Percentiles rank a stretch among this genome's conserved stretches.
These are phyloP conservation scores for Pseudomugil tenellus DNA, from an alignment of 2,797 vertebrate genomes.

Conservation along the genomic window DNA sequence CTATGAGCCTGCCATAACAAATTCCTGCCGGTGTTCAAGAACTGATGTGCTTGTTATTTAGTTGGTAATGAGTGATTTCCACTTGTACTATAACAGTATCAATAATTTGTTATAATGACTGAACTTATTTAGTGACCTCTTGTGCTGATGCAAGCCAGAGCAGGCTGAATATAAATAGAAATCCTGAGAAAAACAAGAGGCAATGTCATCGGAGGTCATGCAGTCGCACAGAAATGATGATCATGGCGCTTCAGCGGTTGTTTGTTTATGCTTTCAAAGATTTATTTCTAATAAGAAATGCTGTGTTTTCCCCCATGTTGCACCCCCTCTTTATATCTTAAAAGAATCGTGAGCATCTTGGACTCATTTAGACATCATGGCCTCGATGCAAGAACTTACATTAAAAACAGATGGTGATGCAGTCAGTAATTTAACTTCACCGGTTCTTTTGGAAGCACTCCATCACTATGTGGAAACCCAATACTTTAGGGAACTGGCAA, in stretches of 20 bases:
- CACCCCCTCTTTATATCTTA: constrained; percentile 14
- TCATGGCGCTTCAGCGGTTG: constrained; percentile 24
- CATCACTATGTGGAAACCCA: constrained; percentile 11
- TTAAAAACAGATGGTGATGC: constrained; percentile 44
- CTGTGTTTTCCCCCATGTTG: constrained; percentile 4
- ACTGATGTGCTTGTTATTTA: constrained; percentile 17
- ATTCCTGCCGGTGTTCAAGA: constrained; percentile 49
- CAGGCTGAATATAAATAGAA: constrained; percentile 64
- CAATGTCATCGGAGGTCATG: constrained; percentile 35
- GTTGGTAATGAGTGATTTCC: constrained; percentile 31
- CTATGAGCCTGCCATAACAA: constrained; percentile 13
- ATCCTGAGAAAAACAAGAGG: constrained; percentile 57
- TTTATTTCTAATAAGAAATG: constrained; percentile 56
- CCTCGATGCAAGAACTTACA: constrained; percentile 25
- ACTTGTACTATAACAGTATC: constrained; percentile 48
- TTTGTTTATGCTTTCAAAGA: constrained; percentile 55
- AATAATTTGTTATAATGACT: constrained; percentile 65
- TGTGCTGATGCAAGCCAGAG: constrained; percentile 71
- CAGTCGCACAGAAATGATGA: constrained; percentile 52
- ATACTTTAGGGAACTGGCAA: constrained; percentile 13
- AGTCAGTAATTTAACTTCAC: constrained; percentile 7
- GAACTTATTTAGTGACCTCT: constrained; percentile 65
- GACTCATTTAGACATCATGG: constrained; percentile 32
- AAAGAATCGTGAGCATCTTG: constrained; percentile 18
- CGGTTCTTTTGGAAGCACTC: constrained; percentile 1